Conservation (phyloP, 2,888 invertebrate genomes). For the Euphydryas editha region DNA sequence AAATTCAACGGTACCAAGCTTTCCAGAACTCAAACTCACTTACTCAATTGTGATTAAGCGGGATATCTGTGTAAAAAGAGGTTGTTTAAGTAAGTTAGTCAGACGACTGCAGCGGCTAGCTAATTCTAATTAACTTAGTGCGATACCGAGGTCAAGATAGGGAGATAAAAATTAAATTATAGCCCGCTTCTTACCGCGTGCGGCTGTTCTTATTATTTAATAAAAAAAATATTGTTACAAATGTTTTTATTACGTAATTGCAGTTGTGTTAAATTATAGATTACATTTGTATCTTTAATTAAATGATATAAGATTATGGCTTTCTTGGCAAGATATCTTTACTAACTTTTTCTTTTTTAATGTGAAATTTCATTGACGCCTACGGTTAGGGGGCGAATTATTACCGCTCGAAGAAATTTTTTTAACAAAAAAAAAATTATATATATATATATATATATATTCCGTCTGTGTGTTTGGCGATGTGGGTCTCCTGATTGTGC, state of each 20-base stretch:
- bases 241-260: not conserved
- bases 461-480: too few species aligned
- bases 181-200: conserved; percentile 50
- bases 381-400: too few species aligned
- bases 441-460: too few species aligned
- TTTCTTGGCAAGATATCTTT: too few species aligned
- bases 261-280: too few species aligned
- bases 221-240: conserved; percentile 7
- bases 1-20: not conserved
- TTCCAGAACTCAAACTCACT: conserved; percentile 33
- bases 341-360: too few species aligned
- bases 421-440: too few species aligned
- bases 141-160: conserved; percentile 55
- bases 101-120: conserved; percentile 52
- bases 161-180: conserved; percentile 58
- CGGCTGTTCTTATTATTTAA: conserved; percentile 5
- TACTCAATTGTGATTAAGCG: conserved; percentile 44
- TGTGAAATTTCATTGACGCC: too few species aligned
- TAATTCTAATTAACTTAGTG: conserved; percentile 56
- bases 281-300: too few species aligned
- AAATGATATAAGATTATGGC: too few species aligned
- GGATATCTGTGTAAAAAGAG: conserved; percentile 47
- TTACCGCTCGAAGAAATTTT: too few species aligned
- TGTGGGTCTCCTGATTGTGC: too few species aligned
- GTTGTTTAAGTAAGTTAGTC: conserved; percentile 60